Evolutionary conservation across 1,140 invertebrate genomes (phyloP), one percentile per base, ranked within the genome.

Genomic region (Schlechtendalia chinensis): DNA sequence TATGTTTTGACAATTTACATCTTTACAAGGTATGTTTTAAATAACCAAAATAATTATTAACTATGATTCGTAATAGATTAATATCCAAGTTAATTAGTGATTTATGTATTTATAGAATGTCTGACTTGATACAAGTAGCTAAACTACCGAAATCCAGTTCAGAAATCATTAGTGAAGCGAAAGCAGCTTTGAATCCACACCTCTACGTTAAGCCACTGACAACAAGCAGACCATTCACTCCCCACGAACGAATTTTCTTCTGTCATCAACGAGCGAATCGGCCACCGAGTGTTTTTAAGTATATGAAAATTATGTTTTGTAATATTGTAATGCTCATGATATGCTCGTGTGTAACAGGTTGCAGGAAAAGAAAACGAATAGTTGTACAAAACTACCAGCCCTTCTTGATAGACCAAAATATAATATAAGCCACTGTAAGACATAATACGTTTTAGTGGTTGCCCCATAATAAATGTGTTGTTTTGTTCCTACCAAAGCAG

Each of bases 211-310:
- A 88, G 3, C 84, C 90, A 71, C 87, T 93, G 56, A 89, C 90
- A 83, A 93, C 92, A 0, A 89, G 91, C 81, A 87, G 93, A 45
- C 93, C 93, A 5, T 94, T 92, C 84, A 95, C 93, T 14, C 93
- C 93, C 11, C 87, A 91, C 32, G 92, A 93, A 79, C 87, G 93
- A 67, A 89, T 90, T 5, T 86, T 93, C 14, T 91, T 92, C 86
- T 91, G 91, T 65, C 88, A 85, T 45, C 86, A 88, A 47, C 84
- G 86, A 69, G 83, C 87, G 82, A 86, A 88, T 29, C 89, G 93
- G 81, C 93, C 93, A 24, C 54, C 54, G 56, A 82, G 75, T 63
- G 58, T 39, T 61, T 47, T 79, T 47, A 79, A 79, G 75, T 79
- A 81, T 63, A 29, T 27, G 24, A 50, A 54, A 29, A 54, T 5